phyloP scores from a whole-genome alignment of 35 echinoderm and acorn worm genomes.

The Holothuria glaberrima region DNA sequence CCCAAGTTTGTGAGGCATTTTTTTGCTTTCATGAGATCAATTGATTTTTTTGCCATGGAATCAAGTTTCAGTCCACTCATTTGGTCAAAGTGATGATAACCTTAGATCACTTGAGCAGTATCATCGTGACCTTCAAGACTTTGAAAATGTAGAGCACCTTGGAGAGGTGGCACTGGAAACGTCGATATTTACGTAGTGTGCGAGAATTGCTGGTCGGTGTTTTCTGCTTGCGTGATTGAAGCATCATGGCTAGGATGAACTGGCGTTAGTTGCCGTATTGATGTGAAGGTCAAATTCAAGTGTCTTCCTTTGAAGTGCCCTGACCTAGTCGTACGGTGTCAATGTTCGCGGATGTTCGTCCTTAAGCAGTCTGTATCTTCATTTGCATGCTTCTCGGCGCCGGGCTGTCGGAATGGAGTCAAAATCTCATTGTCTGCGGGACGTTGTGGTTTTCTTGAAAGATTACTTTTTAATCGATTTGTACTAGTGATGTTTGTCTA shows the following conservation, averaged over 20 bases:
- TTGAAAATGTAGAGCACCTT: slow-evolving; percentile 11
- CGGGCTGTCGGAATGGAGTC: slow-evolving; percentile 32
- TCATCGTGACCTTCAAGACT: slow-evolving; percentile 24
- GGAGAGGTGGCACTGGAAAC: slow-evolving; percentile 7
- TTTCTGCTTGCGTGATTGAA: slow-evolving; percentile 5
- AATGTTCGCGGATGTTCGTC: slow-evolving; percentile 50
- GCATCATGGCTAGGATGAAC: slow-evolving; percentile 34
- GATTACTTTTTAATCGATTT: slow-evolving; percentile 53
- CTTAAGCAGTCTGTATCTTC: slow-evolving; percentile 44
- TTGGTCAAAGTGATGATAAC: slow-evolving; percentile 27
- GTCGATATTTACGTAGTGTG: slow-evolving; percentile 10
- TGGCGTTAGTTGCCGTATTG: slow-evolving; percentile 14
- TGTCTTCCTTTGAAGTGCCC: slow-evolving; percentile 39
- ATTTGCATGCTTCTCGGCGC: slow-evolving; percentile 43
- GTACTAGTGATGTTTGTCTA: slow-evolving; percentile 46
- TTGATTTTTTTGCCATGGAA: slow-evolving; percentile 24
- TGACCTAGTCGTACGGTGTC: slow-evolving; percentile 37
- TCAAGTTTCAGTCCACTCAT: slow-evolving; percentile 31
- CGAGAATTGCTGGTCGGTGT: neutral
- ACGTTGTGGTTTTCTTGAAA: slow-evolving; percentile 50
- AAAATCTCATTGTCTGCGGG: slow-evolving; percentile 49
- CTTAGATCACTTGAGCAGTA: neutral
- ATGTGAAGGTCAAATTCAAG: slow-evolving; percentile 46
- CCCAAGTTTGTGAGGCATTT: too few species aligned
- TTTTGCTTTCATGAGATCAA: neutral